A percentile compares a stretch with the other conserved stretches of the same genome.
These are phyloP conservation scores for Calephelis nemesis DNA, from an alignment of 1,140 invertebrate species.

Conservation along the genomic window DNA sequence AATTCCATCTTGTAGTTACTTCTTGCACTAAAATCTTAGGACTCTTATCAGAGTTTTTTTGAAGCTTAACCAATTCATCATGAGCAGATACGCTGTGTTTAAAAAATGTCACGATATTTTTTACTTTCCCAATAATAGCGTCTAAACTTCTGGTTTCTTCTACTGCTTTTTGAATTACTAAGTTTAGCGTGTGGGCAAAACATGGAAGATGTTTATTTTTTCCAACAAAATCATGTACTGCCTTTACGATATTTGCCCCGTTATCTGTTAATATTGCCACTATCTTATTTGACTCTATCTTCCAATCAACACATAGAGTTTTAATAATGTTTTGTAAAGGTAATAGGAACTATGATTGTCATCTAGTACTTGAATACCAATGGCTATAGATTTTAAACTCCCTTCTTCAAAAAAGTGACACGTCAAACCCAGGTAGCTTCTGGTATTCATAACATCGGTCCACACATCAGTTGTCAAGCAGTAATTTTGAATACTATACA, in stretches of 20 bases:
- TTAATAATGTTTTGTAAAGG: constrained; percentile 6
- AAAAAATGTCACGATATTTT: constrained; percentile 6
- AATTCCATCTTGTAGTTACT: constrained; percentile 6
- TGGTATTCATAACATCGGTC: constrained; percentile 18
- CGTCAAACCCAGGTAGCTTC: constrained; percentile 17
- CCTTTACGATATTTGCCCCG: constrained; percentile 19
- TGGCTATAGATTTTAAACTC: constrained; percentile 10
- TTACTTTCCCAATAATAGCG: not conserved
- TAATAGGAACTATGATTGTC: constrained; percentile 11
- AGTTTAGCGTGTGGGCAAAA: constrained; percentile 10
- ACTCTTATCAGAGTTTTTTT: not conserved
- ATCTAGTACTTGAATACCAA: constrained; percentile 12
- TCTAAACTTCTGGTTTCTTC: not conserved
- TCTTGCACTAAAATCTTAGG: constrained; percentile 5
- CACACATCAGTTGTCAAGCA: constrained; percentile 19
- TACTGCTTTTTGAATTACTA: constrained; percentile 1
- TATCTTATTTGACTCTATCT: constrained; percentile 9
- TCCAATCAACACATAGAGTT: constrained; percentile 12
- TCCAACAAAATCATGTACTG: constrained; percentile 12
- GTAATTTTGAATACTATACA: not conserved
- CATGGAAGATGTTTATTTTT: constrained; percentile 18
- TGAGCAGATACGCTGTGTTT: constrained; percentile 5
- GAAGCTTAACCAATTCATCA: not conserved
- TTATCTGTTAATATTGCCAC: constrained; percentile 16
- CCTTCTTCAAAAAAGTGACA: constrained; percentile 16